Evolutionary conservation across 92 coral and sea anemone species (phyloP).

Genomic region (Zoanthus solanderi): DNA sequence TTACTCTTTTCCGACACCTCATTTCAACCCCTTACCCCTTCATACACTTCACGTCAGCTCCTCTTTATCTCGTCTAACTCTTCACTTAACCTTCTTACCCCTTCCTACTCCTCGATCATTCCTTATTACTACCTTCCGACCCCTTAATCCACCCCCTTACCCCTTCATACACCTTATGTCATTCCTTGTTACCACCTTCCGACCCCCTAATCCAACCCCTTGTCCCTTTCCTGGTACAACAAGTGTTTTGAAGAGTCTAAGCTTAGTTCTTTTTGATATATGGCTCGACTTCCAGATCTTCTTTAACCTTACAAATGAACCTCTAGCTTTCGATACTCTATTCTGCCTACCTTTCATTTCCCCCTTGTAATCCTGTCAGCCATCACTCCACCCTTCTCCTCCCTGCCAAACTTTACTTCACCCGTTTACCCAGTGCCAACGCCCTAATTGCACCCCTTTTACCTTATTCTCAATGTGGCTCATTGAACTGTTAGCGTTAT

Average conservation of each 20-base stretch:
- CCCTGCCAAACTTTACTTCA: background rate
- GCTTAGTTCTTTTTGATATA: too few species aligned
- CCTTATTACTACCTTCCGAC: background rate
- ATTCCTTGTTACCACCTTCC: background rate
- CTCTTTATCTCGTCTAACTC: background rate
- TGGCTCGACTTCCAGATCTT: too few species aligned
- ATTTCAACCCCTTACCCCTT: background rate
- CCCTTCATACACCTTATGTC: background rate
- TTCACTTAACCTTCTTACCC: background rate
- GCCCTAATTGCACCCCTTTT: background rate
- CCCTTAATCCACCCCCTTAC: background rate
- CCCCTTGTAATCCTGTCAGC: background rate
- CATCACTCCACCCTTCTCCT: background rate
- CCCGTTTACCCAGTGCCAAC: background rate
- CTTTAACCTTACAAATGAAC: too few species aligned
- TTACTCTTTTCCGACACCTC: background rate
- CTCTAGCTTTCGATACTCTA: too few species aligned
- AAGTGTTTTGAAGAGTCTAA: too few species aligned
- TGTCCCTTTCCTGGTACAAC: too few species aligned
- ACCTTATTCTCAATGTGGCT: background rate
- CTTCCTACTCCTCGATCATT: background rate
- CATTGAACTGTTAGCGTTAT: background rate
- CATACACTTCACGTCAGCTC: background rate
- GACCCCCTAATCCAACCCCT: too few species aligned
- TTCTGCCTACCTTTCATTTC: background rate